Percentiles rank a stretch among this genome's conserved stretches.
These are phyloP conservation scores for Catocala nupta DNA, from an alignment of 2,888 invertebrate species.

Conservation along the genomic window DNA sequence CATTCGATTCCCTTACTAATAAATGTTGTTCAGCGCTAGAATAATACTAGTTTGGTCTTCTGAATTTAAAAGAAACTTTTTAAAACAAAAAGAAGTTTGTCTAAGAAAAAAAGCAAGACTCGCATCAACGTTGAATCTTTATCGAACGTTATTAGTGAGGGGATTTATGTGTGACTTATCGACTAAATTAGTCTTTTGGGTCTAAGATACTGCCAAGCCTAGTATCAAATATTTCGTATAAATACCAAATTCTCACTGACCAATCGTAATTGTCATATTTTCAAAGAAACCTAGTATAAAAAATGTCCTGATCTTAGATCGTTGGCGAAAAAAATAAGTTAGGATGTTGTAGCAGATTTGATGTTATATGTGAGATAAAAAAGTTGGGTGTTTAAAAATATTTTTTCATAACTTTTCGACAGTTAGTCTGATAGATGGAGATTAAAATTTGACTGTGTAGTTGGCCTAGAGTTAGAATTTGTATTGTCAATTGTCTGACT, in stretches of 20 bases:
- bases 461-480: constrained; percentile 44
- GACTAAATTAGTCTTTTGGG: constrained; percentile 34
- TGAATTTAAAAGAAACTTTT: no score
- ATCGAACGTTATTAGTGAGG: constrained; percentile 22
- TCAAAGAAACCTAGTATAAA: constrained; percentile 30
- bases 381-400: constrained; percentile 38
- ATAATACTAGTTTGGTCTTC: neutral
- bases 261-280: constrained; percentile 46
- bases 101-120: no score
- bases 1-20: neutral
- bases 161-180: constrained; percentile 21
- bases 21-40: neutral
- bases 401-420: constrained; percentile 47
- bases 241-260: constrained; percentile 44
- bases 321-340: constrained; percentile 35
- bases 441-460: constrained; percentile 37
- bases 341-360: constrained; percentile 43
- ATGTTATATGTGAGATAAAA: constrained; percentile 39
- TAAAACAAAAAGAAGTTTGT: no score
- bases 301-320: constrained; percentile 39
- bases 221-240: constrained; percentile 37
- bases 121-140: no score
- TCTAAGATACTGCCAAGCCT: constrained; percentile 47
- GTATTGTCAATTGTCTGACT: constrained; percentile 48
- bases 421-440: constrained; percentile 34